phyloP scores from a whole-genome alignment of 1,140 invertebrate species.

The Babylonia areolata region DNA sequence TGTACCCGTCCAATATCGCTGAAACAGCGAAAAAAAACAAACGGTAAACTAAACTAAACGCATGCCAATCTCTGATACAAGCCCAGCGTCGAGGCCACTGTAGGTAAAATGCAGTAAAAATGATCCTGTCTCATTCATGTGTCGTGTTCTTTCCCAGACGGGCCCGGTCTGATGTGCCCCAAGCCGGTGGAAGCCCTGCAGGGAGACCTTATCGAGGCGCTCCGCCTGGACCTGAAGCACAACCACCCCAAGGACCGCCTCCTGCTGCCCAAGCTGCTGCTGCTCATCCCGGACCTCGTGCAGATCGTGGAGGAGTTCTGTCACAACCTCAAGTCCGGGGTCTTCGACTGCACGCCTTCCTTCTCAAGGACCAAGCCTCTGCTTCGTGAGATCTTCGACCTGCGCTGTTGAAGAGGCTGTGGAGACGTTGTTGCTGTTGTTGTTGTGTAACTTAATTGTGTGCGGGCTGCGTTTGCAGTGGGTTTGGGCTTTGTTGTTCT shows the following conservation, averaged over 20 bases:
- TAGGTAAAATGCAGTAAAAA: too few relatives aligned
- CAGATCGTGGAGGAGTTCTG: constrained; percentile 61
- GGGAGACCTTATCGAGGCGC: constrained; percentile 55
- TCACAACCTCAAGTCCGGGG: constrained; percentile 44
- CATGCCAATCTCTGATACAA: too few relatives aligned
- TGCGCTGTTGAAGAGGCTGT: not conserved
- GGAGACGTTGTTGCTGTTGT: too few relatives aligned
- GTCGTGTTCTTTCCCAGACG: constrained; percentile 44
- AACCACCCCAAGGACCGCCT: constrained; percentile 64
- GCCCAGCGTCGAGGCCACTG: too few relatives aligned
- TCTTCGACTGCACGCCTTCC: constrained; percentile 50
- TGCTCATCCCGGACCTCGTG: constrained; percentile 58
- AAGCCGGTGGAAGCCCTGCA: constrained; percentile 58
- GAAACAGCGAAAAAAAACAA: too few relatives aligned
- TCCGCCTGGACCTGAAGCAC: constrained; percentile 63
- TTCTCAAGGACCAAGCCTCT: constrained; percentile 54
- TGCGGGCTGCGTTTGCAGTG: too few relatives aligned
- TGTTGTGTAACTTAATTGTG: too few relatives aligned
- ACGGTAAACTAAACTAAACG: too few relatives aligned
- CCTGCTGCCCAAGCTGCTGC: constrained; percentile 57
- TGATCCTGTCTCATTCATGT: too few relatives aligned
- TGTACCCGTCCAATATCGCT: too few relatives aligned
- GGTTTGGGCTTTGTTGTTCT: too few relatives aligned
- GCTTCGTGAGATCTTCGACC: constrained; percentile 60
- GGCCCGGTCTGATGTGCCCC: constrained; percentile 44